Base-by-base conservation (phyloP, 2,797 vertebrate species). In the Rachycentron canadum region DNA sequence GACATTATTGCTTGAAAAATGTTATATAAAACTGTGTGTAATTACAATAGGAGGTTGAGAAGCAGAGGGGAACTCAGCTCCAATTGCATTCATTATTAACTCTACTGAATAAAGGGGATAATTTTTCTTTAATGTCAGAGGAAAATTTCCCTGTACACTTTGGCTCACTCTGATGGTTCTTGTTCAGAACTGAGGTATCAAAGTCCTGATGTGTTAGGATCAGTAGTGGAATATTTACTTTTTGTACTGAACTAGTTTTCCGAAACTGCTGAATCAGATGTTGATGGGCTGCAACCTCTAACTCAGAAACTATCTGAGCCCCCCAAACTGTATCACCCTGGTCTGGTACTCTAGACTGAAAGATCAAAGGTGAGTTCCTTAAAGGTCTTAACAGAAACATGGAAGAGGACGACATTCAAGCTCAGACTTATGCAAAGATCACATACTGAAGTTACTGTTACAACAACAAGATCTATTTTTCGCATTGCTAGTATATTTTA, bases 341-440 rank as follows among this genome's bases (percentile, higher is more conserved):
- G 43, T 69, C 41, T 41, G 10, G 47, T 71, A 77, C 75, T 81
- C 68, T 60, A 30, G 19, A 66, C 79, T 36, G 30, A 94, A 95
- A 94, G 90, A 91, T 92, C 89, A 94, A 86, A 91, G 87, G 88
- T 91, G 75, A 88, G 58, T 69, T 32, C 49, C 53, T 69, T 69
- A 79, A 81, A 93, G 84, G 85, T 91, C 86, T 86, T 32, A 57
- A 53, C 23, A 21, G 57, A 62, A 76, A 76, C 74, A 56, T 6
- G 41, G 69, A 78, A 34, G 7, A 69, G 14, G 19, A 69, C 11
- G 72, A 53, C 14, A 45, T 53, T 26, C 21, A 43, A 61, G 57
- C 53, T 71, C 60, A 47, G 53, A 62, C 76, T 55, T 60, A 26
- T 47, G 41, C 10, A 60, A 65, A 40, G 6, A 79, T 53, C 38